Evolutionary conservation across 2,113 vertebrate genomes (phyloP).

Genomic region (Micromys minutus): DNA sequence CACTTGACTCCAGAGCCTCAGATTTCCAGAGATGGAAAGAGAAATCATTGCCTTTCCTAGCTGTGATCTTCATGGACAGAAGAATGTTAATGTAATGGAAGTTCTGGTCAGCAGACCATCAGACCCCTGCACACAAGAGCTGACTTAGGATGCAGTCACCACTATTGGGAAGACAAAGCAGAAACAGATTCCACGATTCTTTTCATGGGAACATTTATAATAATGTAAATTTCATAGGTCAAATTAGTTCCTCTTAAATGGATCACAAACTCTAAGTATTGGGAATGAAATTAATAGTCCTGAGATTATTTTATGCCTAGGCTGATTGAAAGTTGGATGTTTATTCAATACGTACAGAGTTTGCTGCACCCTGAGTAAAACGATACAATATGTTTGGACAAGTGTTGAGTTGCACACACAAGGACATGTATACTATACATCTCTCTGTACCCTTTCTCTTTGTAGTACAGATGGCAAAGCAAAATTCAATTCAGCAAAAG

Average conservation of each 20-base stretch:
- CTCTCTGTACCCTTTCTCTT: neutral
- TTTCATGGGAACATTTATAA: conserved; percentile 11
- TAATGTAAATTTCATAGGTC: neutral
- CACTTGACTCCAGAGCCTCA: conserved; percentile 16
- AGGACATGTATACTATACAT: neutral
- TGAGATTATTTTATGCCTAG: neutral
- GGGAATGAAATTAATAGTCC: neutral
- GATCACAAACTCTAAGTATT: neutral
- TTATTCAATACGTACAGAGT: neutral
- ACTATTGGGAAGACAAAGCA: neutral
- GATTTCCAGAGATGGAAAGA: conserved; percentile 22
- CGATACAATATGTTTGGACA: neutral
- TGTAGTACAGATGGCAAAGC: neutral
- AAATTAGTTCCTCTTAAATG: conserved; percentile 21
- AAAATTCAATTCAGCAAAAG: neutral
- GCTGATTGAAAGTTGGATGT: neutral
- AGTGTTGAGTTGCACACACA: neutral
- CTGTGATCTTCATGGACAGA: neutral
- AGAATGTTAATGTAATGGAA: neutral
- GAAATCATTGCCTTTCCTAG: neutral
- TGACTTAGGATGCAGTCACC: neutral
- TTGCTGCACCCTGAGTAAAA: conserved; percentile 19
- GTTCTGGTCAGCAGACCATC: neutral
- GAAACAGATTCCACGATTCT: neutral
- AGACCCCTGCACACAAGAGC: neutral